Percentiles rank a stretch among this genome's conserved stretches.
phyloP scores from a whole-genome alignment of 2,888 invertebrate genomes.

The Drosophila phalerata region DNA sequence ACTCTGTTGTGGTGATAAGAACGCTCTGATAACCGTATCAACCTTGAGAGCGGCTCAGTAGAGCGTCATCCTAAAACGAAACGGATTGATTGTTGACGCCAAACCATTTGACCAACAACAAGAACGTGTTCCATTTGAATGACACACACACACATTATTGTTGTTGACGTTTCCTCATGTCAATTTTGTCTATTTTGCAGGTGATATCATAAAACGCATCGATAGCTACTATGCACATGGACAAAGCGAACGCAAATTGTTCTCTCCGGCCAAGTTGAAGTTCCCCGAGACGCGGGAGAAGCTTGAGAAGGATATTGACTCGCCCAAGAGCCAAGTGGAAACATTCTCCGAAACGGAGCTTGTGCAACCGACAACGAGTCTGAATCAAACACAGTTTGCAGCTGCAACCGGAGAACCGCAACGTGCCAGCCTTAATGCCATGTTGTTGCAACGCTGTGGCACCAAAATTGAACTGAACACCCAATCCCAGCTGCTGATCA shows the following conservation, averaged over 20 bases:
- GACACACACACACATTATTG: not conserved
- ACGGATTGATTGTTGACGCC: slow-evolving; percentile 54
- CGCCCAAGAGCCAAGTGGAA: slow-evolving; percentile 81
- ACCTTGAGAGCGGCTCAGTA: slow-evolving; percentile 53
- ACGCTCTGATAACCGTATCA: slow-evolving; percentile 68
- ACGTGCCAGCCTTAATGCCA: slow-evolving; percentile 55
- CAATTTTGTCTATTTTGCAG: slow-evolving; percentile 48
- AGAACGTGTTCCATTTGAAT: slow-evolving; percentile 16
- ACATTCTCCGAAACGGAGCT: slow-evolving; percentile 80
- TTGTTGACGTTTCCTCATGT: not conserved
- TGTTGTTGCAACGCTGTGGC: slow-evolving; percentile 74
- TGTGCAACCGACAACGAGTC: slow-evolving; percentile 46
- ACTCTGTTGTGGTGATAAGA: slow-evolving; percentile 44
- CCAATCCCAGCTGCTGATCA: slow-evolving; percentile 86
- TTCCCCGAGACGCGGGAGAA: slow-evolving; percentile 72
- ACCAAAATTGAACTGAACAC: slow-evolving; percentile 86
- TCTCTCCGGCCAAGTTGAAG: slow-evolving; percentile 62
- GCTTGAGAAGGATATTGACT: slow-evolving; percentile 46
- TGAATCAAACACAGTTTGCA: slow-evolving; percentile 57
- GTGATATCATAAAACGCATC: slow-evolving; percentile 82
- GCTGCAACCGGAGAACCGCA: slow-evolving; percentile 45
- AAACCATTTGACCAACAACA: slow-evolving; percentile 34
- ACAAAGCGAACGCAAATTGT: slow-evolving; percentile 35
- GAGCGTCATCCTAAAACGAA: slow-evolving; percentile 48
- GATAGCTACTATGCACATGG: slow-evolving; percentile 76